A percentile compares a stretch with the other conserved stretches of the same genome.
Evolutionary conservation across 2,113 vertebrate genomes (phyloP).

Genomic region (Percina caprodes): DNA sequence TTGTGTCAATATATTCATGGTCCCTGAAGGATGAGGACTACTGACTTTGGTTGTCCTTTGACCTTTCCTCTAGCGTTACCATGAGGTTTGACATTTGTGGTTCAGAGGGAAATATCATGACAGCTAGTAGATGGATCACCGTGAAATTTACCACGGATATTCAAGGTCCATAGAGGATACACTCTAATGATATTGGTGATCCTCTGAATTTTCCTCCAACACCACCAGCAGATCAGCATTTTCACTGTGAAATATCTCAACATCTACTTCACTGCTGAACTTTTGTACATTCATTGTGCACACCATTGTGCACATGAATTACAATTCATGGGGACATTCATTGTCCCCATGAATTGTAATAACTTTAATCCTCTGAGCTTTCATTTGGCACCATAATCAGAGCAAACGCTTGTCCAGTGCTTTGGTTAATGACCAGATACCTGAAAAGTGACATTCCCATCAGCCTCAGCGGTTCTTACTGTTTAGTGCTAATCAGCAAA

Average conservation of each 20-base stretch:
- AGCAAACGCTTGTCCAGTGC: neutral
- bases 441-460: neutral
- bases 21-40: neutral
- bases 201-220: no score
- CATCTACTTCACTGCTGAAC: neutral
- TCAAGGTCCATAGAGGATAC: neutral
- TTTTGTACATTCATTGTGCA: neutral
- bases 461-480: neutral
- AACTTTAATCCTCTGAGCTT: neutral
- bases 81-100: neutral
- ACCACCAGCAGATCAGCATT: neutral
- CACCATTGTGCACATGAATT: no score
- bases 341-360: neutral
- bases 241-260: neutral
- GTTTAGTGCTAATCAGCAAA: neutral
- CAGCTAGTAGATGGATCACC: neutral
- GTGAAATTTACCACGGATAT: neutral
- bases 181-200: neutral
- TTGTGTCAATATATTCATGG: neutral
- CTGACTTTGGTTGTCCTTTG: neutral
- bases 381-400: neutral
- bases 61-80: neutral
- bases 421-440: neutral
- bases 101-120: neutral
- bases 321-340: neutral